phyloP scores from a whole-genome alignment of 2,113 vertebrate genomes.

The Cryptotis parvus region DNA sequence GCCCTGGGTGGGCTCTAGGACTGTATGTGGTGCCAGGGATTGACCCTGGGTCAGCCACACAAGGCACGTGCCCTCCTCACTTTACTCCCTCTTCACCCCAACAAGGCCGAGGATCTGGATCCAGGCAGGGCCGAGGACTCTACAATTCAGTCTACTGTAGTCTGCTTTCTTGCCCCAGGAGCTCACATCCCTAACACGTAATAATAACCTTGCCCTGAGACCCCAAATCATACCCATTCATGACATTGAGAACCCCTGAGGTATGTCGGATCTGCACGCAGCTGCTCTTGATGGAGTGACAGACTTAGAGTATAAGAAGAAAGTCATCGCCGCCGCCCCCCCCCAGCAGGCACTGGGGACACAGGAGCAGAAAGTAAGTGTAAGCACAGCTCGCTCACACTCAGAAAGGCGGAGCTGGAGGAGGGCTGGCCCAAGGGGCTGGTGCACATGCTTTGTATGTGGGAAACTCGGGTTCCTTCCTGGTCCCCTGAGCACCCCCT shows the following conservation, averaged over 20 bases:
- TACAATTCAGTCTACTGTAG: background rate
- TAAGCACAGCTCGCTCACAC: background rate
- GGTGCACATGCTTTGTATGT: too few species aligned
- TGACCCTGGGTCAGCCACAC: too few species aligned
- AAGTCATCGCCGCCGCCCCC: background rate
- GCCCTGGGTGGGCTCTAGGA: too few species aligned
- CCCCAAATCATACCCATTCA: background rate
- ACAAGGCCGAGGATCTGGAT: too few species aligned
- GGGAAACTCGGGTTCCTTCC: too few species aligned
- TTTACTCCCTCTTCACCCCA: too few species aligned
- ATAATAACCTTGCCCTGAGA: background rate
- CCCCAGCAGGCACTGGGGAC: background rate
- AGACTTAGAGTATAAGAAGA: conserved; percentile 20
- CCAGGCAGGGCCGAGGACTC: too few species aligned
- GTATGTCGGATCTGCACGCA: background rate
- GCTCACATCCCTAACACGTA: background rate
- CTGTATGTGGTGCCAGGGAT: too few species aligned
- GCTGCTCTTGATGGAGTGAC: background rate
- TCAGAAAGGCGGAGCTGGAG: background rate
- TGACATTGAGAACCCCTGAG: background rate
- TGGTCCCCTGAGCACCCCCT: too few species aligned
- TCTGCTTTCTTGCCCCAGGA: background rate
- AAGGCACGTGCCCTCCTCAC: too few species aligned
- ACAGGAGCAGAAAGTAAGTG: background rate
- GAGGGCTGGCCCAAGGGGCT: too few species aligned